Percentiles rank a stretch among this genome's conserved stretches.
phyloP scores from a whole-genome alignment of 1,140 invertebrate genomes.

The Dendrolimus punctatus region DNA sequence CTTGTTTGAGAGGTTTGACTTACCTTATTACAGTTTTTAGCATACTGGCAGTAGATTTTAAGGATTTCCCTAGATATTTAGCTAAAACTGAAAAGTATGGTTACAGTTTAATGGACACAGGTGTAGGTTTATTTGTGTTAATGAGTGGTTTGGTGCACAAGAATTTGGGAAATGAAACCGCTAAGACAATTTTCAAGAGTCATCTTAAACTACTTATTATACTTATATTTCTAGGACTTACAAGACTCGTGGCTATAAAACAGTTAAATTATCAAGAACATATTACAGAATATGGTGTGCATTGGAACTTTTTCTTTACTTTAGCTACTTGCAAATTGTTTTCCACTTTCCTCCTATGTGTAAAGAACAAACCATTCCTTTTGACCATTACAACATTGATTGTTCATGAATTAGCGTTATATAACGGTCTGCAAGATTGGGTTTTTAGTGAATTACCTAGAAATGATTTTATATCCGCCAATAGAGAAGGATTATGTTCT shows the following conservation, averaged over 20 bases:
- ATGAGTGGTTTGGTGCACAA: constrained; percentile 86
- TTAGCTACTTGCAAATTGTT: constrained; percentile 87
- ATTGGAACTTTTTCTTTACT: constrained; percentile 98
- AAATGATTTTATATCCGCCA: constrained; percentile 81
- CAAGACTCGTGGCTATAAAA: constrained; percentile 77
- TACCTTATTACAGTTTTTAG: constrained; percentile 85
- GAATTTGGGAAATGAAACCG: constrained; percentile 27
- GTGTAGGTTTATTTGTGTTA: constrained; percentile 92
- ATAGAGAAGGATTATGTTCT: constrained; percentile 92
- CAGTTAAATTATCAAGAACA: constrained; percentile 87
- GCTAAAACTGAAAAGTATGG: constrained; percentile 92
- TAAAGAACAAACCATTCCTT: constrained; percentile 59
- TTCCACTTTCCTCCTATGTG: constrained; percentile 73
- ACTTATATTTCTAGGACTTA: constrained; percentile 80
- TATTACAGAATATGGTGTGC: constrained; percentile 92
- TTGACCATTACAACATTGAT: constrained; percentile 72
- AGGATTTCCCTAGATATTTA: constrained; percentile 85
- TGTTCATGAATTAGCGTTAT: constrained; percentile 81
- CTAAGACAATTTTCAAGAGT: constrained; percentile 39
- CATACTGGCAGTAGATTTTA: constrained; percentile 96
- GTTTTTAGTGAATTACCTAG: constrained; percentile 77
- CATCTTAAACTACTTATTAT: constrained; percentile 58
- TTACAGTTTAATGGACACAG: constrained; percentile 94
- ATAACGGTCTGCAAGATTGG: constrained; percentile 78
- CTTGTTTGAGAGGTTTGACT: constrained; percentile 79